Conservation (phyloP, 1,140 invertebrate species). For the Pachyrhynchus sulphureomaculatus region DNA sequence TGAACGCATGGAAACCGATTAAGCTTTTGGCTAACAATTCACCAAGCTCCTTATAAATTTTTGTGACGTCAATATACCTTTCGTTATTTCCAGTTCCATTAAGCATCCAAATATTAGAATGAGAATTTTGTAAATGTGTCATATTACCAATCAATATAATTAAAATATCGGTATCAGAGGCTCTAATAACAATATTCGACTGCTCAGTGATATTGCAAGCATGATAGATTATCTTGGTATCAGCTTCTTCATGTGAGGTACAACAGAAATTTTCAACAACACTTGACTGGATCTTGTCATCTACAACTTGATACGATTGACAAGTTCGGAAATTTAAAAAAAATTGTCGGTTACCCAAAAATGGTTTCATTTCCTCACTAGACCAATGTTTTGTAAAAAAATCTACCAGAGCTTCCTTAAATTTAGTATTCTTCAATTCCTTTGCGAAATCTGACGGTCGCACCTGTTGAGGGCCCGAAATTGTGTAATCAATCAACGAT, state of each 20-base stretch:
- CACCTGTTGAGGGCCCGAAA: conserved; percentile 30
- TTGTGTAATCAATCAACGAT: conserved; percentile 22
- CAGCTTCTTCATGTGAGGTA: conserved; percentile 37
- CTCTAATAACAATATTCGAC: conserved; percentile 33
- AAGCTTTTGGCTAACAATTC: conserved; percentile 21
- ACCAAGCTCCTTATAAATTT: conserved; percentile 18
- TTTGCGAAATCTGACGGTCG: conserved; percentile 30
- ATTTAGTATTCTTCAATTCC: conserved; percentile 32
- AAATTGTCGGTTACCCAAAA: conserved; percentile 26
- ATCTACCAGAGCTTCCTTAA: conserved; percentile 27
- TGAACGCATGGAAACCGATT: conserved; percentile 21
- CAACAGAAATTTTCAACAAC: conserved; percentile 35
- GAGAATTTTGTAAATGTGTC: conserved; percentile 22
- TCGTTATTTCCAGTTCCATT: conserved; percentile 25
- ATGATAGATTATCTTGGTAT: conserved; percentile 39
- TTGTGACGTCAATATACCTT: conserved; percentile 24
- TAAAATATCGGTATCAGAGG: conserved; percentile 37
- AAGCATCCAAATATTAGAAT: conserved; percentile 35
- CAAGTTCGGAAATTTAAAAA: conserved; percentile 34
- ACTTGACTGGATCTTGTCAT: conserved; percentile 26
- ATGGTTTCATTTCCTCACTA: conserved; percentile 29
- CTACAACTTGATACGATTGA: conserved; percentile 34
- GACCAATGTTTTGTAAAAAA: conserved; percentile 33
- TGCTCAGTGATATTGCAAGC: conserved; percentile 27
- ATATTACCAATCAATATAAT: conserved; percentile 39